phyloP scores from a whole-genome alignment of 2,113 vertebrate species.

The Alces alces region DNA sequence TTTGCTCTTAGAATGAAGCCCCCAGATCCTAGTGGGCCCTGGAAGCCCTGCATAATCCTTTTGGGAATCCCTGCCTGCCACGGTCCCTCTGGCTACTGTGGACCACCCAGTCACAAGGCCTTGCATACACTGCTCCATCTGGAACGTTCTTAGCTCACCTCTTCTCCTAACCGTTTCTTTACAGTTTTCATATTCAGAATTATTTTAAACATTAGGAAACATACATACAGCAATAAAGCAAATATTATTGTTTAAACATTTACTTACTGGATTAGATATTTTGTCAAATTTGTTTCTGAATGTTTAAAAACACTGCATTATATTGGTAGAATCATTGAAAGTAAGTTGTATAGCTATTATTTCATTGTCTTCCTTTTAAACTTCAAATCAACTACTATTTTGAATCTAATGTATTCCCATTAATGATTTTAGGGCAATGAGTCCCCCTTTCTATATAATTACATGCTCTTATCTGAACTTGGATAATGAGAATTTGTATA shows the following conservation, averaged over 20 bases:
- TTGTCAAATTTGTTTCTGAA: background rate
- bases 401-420: background rate
- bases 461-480: background rate
- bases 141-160: background rate
- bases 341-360: background rate
- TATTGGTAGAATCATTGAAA: background rate
- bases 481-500: background rate
- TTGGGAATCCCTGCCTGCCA: background rate
- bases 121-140: background rate
- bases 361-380: background rate
- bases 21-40: background rate
- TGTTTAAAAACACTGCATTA: background rate
- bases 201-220: background rate
- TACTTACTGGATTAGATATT: background rate
- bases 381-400: background rate
- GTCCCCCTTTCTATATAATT: background rate
- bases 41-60: background rate
- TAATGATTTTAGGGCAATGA: background rate
- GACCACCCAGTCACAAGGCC: background rate
- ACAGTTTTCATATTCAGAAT: background rate
- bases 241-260: background rate
- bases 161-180: background rate
- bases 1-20: background rate
- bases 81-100: background rate
- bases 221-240: background rate